Evolutionary conservation across 92 coral and sea anemone genomes (phyloP), one percentile per base, ranked within the genome.

Genomic region (Porites lobata): DNA sequence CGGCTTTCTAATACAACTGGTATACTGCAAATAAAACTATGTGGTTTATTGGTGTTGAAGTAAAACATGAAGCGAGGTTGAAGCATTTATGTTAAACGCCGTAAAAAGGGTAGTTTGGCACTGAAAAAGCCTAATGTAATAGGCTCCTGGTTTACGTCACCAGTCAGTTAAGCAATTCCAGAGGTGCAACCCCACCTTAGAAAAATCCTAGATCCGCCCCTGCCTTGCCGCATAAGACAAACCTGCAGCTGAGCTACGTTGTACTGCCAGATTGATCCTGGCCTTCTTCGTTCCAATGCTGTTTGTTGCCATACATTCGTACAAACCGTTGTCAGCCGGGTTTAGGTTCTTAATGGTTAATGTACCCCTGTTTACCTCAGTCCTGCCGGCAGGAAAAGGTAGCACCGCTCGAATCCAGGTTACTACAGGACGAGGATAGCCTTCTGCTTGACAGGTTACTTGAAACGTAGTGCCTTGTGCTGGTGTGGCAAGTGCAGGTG

Each of bases 221-320:
- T 32, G 38, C 26, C 26, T 24, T 24, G 26, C 26, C 26, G 26
- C 26, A 53, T 53, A 53, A 53, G 58, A 53, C 58, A 53, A 53
- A 53, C 58, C 58, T 65, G 20, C 9, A 7, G 20, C 20, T 22
- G 26, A 24, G 26, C 26, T 24, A 24, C 29, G 47, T 20, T 77
- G 81, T 14, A 77, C 69, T 7, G 7, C 81, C 69, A 77, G 56
- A 53, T 77, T 77, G 51, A 77, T 77, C 6, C 13, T 14, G 4
- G 56, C 24, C 57, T 62, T 77, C 69, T 58, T 59, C 43, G 81
- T 58, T 50, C 81, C 69, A 50, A 77, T 24, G 68, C 76, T 69
- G 24, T 79, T 79, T 9, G 61, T 79, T 9, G 84, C 84, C 19
- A 43, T 43, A 50, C 84, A 79, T 19, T 79, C 73, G 47, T 79